phyloP scores from a whole-genome alignment of 92 coral and sea anemone genomes.

The Phymanthus crucifer region DNA sequence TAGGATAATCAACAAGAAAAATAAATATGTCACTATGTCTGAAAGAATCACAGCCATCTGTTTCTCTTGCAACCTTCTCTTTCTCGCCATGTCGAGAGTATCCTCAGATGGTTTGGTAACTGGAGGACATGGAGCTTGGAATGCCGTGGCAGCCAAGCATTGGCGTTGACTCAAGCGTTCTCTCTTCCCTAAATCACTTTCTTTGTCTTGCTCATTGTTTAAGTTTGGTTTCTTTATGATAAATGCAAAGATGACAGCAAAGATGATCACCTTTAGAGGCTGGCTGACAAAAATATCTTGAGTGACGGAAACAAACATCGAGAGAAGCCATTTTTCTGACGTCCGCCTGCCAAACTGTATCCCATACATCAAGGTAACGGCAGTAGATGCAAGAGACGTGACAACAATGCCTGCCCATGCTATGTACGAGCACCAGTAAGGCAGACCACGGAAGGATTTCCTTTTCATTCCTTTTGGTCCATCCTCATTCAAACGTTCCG shows the following conservation, averaged over 20 bases:
- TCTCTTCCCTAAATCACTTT: constrained; percentile 24
- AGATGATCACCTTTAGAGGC: constrained; percentile 75
- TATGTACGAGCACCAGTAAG: constrained; percentile 81
- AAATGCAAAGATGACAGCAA: constrained; percentile 76
- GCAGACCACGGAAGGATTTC: constrained; percentile 44
- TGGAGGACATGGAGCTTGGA: constrained; percentile 46
- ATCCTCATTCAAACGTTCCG: neutral
- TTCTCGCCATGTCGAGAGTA: constrained; percentile 66
- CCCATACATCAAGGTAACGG: constrained; percentile 82
- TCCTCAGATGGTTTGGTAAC: constrained; percentile 65
- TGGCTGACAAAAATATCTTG: constrained; percentile 91
- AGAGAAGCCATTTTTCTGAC: constrained; percentile 90
- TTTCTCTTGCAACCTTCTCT: constrained; percentile 67
- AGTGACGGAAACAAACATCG: constrained; percentile 79
- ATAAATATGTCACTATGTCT: constrained; percentile 62
- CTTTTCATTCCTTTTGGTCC: neutral
- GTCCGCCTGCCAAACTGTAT: constrained; percentile 74
- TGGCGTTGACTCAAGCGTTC: constrained; percentile 5
- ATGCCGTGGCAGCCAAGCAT: constrained; percentile 1
- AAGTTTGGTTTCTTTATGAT: constrained; percentile 72
- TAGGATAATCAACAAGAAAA: constrained; percentile 63
- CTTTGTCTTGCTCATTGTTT: constrained; percentile 10
- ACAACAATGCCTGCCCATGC: constrained; percentile 75
- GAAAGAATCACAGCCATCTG: constrained; percentile 72
- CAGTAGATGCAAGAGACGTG: constrained; percentile 64